Base-by-base conservation (phyloP, 2,888 invertebrate species). In the Crocallis elinguaria region DNA sequence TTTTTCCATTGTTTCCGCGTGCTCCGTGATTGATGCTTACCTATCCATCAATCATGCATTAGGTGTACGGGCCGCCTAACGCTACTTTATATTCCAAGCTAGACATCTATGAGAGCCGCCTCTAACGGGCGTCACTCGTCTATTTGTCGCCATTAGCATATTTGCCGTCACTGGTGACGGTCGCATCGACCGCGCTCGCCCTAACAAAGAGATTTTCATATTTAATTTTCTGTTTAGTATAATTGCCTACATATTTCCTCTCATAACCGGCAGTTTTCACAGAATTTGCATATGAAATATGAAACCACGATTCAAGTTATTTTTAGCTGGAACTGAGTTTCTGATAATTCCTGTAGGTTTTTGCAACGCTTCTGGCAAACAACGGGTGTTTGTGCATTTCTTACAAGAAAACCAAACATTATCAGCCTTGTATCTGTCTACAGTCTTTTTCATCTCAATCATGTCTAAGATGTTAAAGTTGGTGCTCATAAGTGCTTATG, bases 161-260 rank as follows among this genome's bases (percentile, higher is more conserved):
- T 66, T 64, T 45, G 54, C 60, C 46, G 50, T 46, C 54, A 39
- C 64, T 41, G 53, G 49, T 65, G 65, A 50, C 61, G 67, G 67
- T 60, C 62, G 62, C 64, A 62, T 61, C 54, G 53, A 67, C 64
- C 55, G 52, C 69, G 61, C 68, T 69, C 66, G 59, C 58, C 64
- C 65, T 62, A 58, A 82, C 82, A 86, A 83, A 82, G 79, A 75
- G 76, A 82, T 86, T 84, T 84, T 86, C 80, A 84, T 86, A 87
- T 86, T 86, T 82, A 84, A 86, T 86, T 84, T 79, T 80, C 78
- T 81, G 72, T 84, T 84, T 84, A 80, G 79, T 84, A 74, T 85
- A 86, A 86, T 86, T 86, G 79, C 82, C 73, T 57, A 77, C 79
- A 77, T 77, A 79, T 85, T 80, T 80, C 67, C 71, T 71, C 69